phyloP scores from a whole-genome alignment of 2,888 invertebrate species.

The Dicyrtoma fusca region DNA sequence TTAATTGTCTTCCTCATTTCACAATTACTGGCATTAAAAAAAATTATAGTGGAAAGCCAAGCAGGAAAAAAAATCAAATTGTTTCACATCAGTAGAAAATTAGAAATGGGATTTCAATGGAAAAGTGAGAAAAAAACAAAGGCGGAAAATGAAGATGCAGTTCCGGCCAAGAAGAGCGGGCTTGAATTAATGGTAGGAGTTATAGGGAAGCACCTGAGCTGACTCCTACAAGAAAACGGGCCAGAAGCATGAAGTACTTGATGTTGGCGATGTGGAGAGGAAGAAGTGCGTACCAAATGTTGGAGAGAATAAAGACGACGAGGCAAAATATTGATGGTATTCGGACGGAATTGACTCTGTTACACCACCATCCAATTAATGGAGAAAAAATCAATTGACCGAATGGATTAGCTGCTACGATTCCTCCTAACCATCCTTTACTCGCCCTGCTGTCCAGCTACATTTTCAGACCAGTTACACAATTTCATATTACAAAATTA shows the following conservation, averaged over 20 bases:
- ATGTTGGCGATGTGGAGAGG: conserved; percentile 69
- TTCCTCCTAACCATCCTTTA: conserved; percentile 80
- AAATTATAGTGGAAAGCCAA: too few relatives aligned
- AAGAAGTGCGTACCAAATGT: conserved; percentile 74
- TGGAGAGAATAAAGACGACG: conserved; percentile 72
- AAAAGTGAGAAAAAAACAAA: not conserved
- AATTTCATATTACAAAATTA: conserved; percentile 20
- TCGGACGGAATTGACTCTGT: conserved; percentile 72
- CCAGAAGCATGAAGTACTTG: conserved; percentile 74
- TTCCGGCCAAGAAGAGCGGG: not conserved
- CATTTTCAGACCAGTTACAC: conserved; percentile 58
- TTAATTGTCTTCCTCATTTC: too few relatives aligned
- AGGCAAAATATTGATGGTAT: conserved; percentile 73
- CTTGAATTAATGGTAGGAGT: conserved; percentile 15
- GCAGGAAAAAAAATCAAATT: too few relatives aligned
- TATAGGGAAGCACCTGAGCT: conserved; percentile 70
- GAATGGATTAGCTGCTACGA: conserved; percentile 83
- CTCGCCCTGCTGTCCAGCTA: conserved; percentile 78
- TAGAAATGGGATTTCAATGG: not conserved
- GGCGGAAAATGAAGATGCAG: not conserved
- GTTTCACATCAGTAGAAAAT: too few relatives aligned
- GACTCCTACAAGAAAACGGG: conserved; percentile 79
- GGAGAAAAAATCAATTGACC: conserved; percentile 87
- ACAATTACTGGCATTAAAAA: too few relatives aligned
- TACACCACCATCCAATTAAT: conserved; percentile 81